phyloP scores from a whole-genome alignment of 2,888 invertebrate genomes.

The Cataglyphis albicans region DNA sequence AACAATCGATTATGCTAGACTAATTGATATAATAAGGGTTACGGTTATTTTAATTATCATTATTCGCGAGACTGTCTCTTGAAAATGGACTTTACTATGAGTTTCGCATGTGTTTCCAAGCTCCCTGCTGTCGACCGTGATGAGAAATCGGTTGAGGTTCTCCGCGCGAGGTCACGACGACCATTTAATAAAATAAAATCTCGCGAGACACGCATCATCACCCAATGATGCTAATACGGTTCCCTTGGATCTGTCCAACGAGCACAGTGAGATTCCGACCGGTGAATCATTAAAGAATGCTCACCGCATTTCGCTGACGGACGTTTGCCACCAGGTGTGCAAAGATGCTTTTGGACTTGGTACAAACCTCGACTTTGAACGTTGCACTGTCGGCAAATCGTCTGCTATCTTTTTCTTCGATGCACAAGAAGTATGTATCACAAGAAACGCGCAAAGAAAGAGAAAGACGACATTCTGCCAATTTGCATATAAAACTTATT shows the following conservation, averaged over 20 bases:
- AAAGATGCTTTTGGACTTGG: constrained; percentile 34
- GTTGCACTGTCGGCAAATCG: constrained; percentile 28
- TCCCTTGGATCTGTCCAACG: constrained; percentile 29
- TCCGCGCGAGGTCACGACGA: constrained; percentile 4
- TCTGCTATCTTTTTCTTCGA: background rate
- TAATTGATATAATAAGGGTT: background rate
- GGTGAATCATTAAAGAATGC: constrained; percentile 62
- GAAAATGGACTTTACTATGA: background rate
- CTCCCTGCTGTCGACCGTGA: background rate
- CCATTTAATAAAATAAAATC: constrained; percentile 25
- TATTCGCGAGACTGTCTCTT: background rate
- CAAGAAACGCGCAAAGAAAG: background rate
- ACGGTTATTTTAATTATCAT: background rate
- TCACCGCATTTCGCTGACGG: constrained; percentile 2
- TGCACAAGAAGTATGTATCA: background rate
- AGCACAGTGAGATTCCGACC: constrained; percentile 45
- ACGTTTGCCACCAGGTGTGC: constrained; percentile 47
- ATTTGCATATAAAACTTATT: constrained; percentile 75
- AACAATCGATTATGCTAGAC: background rate
- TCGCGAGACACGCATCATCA: constrained; percentile 13
- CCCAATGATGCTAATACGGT: constrained; percentile 43
- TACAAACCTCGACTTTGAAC: constrained; percentile 51
- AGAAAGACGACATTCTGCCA: constrained; percentile 18
- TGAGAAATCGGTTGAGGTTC: constrained; percentile 34
- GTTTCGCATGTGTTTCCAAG: background rate